phyloP scores from a whole-genome alignment of 2,113 vertebrate species.

The Verasper variegatus region DNA sequence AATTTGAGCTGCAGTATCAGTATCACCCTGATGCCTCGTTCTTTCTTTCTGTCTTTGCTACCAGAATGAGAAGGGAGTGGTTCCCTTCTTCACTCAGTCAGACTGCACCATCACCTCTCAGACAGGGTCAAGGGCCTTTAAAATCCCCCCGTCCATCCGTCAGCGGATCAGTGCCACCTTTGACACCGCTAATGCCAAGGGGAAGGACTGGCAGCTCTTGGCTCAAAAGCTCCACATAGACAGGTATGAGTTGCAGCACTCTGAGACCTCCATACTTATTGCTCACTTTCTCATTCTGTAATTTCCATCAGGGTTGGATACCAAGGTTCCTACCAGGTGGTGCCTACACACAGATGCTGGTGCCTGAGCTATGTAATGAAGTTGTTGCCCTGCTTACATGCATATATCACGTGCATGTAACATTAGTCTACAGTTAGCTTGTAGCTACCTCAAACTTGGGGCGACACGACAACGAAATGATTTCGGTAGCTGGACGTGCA shows the following conservation, averaged over 20 bases:
- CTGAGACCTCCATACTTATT: not conserved
- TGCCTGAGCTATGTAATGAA: too few species aligned
- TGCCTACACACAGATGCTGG: too few species aligned
- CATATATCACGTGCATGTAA: too few species aligned
- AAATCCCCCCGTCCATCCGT: conserved; percentile 96
- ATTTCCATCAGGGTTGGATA: not conserved
- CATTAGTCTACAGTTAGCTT: too few species aligned
- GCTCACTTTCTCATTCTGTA: not conserved
- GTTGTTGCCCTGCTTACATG: too few species aligned
- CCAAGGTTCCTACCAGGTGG: too few species aligned
- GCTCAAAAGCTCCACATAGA: conserved; percentile 95
- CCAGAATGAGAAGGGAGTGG: conserved; percentile 88
- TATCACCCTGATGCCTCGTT: conserved; percentile 19
- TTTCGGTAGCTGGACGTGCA: too few species aligned
- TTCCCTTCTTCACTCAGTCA: conserved; percentile 90
- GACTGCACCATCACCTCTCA: conserved; percentile 91
- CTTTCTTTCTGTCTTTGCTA: not conserved
- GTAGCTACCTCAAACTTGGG: too few species aligned
- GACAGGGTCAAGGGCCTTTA: conserved; percentile 95
- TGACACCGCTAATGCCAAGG: conserved; percentile 92
- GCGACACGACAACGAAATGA: too few species aligned
- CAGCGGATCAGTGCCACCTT: conserved; percentile 97
- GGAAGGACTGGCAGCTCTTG: conserved; percentile 99
- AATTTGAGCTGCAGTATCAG: conserved; percentile 18
- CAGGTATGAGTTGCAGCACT: conserved; percentile 83